Conservation (phyloP, 2,888 invertebrate species). For the Spodoptera exigua region DNA sequence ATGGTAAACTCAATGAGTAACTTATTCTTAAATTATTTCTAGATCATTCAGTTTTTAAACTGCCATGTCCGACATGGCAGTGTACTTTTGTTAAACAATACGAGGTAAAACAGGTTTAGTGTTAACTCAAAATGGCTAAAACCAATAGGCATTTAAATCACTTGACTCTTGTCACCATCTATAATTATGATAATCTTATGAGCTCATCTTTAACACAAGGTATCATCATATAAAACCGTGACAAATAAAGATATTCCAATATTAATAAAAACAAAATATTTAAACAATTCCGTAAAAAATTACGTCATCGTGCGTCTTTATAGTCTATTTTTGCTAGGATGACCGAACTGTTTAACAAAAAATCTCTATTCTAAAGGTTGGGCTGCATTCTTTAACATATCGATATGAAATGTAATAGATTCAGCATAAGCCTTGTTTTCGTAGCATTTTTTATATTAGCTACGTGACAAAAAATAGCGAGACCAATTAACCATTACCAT, state of each 20-base stretch:
- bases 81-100: too few relatives aligned
- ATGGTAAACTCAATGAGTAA: too few relatives aligned
- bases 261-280: conserved; percentile 3
- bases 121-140: too few relatives aligned
- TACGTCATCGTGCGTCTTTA: conserved; percentile 28
- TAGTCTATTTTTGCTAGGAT: conserved; percentile 47
- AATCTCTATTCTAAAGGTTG: conserved; percentile 41
- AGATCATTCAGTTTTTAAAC: too few relatives aligned
- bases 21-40: too few relatives aligned
- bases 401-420: conserved; percentile 10
- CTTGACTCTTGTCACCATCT: neutral
- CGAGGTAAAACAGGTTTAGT: too few relatives aligned
- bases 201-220: neutral
- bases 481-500: conserved; percentile 4
- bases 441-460: conserved; percentile 11
- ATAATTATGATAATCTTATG: conserved; percentile 6
- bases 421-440: conserved; percentile 34
- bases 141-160: too few relatives aligned
- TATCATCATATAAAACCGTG: conserved; percentile 1
- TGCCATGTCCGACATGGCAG: too few relatives aligned
- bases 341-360: conserved; percentile 35
- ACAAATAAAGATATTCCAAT: conserved; percentile 1
- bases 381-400: conserved; percentile 26
- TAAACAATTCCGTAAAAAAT: conserved; percentile 16
- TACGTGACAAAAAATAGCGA: conserved; percentile 7